Evolutionary conservation across 2,888 invertebrate genomes (phyloP).

Genomic region (Dolichopus griseipennis): DNA sequence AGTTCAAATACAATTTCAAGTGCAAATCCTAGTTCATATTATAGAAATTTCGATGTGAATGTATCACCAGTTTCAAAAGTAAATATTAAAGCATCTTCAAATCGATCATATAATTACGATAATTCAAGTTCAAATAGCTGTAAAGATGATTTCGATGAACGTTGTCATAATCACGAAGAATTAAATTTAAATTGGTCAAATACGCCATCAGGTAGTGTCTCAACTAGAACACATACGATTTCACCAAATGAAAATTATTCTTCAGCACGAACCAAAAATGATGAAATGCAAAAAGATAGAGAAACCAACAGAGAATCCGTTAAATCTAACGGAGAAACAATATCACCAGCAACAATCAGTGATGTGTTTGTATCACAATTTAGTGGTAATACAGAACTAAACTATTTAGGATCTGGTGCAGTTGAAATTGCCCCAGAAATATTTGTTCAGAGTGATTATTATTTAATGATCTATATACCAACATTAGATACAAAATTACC

Average conservation of each 20-base stretch:
- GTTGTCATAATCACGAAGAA: background rate
- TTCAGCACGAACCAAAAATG: background rate
- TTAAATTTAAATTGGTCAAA: constrained; percentile 8
- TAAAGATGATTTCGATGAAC: background rate
- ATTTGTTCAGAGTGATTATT: constrained; percentile 5
- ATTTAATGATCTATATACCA: background rate
- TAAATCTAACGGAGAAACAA: background rate
- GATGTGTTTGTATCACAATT: background rate
- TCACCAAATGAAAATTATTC: background rate
- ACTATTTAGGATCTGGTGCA: background rate
- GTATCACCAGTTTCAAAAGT: too few species aligned
- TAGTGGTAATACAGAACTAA: background rate
- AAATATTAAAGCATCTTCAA: too few species aligned
- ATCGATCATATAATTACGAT: too few species aligned
- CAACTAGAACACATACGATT: background rate
- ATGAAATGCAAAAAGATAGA: background rate
- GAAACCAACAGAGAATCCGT: background rate
- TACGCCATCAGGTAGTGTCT: background rate
- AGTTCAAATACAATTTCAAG: too few species aligned
- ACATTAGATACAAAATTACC: too few species aligned
- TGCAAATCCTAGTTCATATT: too few species aligned
- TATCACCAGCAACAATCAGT: background rate
- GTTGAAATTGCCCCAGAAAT: background rate
- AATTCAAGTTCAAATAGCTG: too few species aligned
- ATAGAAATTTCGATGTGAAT: too few species aligned